Conservation (phyloP, 1,140 invertebrate species). For the Tribolium madens region DNA sequence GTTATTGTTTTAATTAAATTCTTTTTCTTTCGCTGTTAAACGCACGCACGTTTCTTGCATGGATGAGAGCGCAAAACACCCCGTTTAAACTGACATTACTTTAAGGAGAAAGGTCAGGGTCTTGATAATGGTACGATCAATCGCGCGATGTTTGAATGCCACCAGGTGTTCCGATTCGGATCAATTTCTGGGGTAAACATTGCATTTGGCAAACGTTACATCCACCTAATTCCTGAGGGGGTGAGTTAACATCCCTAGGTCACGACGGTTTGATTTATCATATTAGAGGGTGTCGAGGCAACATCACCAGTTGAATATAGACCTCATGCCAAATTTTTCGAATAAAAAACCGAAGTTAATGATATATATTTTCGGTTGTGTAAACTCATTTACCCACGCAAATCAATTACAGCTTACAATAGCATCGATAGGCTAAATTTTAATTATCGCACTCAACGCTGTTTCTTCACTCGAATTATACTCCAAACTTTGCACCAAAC, state of each 20-base stretch:
- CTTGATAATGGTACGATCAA: slow-evolving; percentile 16
- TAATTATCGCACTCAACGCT: background rate
- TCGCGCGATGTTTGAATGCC: slow-evolving; percentile 12
- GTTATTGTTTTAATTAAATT: slow-evolving; percentile 4
- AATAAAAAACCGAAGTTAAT: background rate
- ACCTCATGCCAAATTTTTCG: background rate
- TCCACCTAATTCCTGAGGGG: too few species aligned
- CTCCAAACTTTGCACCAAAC: background rate
- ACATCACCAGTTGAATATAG: background rate
- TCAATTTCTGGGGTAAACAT: slow-evolving; percentile 1
- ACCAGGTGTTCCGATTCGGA: slow-evolving; percentile 18
- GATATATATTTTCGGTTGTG: background rate
- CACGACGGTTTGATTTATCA: slow-evolving; percentile 10
- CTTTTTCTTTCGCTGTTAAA: slow-evolving; percentile 5
- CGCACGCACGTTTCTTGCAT: background rate
- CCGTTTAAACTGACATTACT: slow-evolving; percentile 4
- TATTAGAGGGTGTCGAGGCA: background rate
- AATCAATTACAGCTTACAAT: background rate
- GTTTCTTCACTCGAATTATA: background rate
- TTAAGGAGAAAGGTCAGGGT: slow-evolving; percentile 13
- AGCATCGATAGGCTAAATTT: background rate
- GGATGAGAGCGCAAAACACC: background rate
- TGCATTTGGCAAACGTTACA: slow-evolving; percentile 1
- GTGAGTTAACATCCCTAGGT: background rate
- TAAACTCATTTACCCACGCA: background rate